Conservation (phyloP, 2,797 vertebrate genomes). For the Fundulus diaphanus region DNA sequence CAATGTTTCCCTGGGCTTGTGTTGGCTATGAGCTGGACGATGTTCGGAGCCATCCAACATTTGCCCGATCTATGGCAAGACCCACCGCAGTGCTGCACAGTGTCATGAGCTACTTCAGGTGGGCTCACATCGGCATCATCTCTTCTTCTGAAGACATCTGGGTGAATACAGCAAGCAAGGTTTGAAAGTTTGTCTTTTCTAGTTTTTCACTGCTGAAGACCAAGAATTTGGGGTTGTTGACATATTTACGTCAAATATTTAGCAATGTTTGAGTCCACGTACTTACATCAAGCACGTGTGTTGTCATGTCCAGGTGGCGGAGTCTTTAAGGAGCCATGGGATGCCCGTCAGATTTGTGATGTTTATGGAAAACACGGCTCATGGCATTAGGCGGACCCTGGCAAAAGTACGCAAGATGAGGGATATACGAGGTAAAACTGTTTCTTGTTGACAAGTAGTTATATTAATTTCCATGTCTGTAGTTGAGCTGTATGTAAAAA, state of each 20-base stretch:
- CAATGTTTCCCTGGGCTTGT: conserved; percentile 91
- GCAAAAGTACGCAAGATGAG: conserved; percentile 78
- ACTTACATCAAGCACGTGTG: neutral
- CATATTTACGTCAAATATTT: neutral
- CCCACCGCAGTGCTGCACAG: conserved; percentile 83
- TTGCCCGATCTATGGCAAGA: conserved; percentile 84
- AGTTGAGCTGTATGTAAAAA: neutral
- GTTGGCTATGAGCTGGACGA: conserved; percentile 85
- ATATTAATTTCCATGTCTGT: neutral
- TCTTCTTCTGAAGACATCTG: conserved; percentile 88
- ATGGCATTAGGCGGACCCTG: conserved; percentile 77
- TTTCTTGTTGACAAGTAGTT: neutral
- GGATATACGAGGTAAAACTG: conserved; percentile 78
- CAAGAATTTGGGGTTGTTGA: neutral
- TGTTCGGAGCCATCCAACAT: conserved; percentile 76
- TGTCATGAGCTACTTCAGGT: conserved; percentile 87
- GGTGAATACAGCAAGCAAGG: conserved; percentile 84
- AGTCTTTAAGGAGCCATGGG: conserved; percentile 80
- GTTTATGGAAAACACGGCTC: conserved; percentile 78
- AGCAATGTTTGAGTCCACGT: neutral
- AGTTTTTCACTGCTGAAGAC: neutral
- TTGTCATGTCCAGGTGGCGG: conserved; percentile 74
- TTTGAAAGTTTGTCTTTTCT: conserved; percentile 26
- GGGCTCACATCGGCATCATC: conserved; percentile 89
- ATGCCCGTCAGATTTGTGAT: conserved; percentile 84